Evolutionary conservation across 64 coral and sea anemone species (phyloP), one percentile per base, ranked within the genome.

Genomic region (Acropora tenuis): DNA sequence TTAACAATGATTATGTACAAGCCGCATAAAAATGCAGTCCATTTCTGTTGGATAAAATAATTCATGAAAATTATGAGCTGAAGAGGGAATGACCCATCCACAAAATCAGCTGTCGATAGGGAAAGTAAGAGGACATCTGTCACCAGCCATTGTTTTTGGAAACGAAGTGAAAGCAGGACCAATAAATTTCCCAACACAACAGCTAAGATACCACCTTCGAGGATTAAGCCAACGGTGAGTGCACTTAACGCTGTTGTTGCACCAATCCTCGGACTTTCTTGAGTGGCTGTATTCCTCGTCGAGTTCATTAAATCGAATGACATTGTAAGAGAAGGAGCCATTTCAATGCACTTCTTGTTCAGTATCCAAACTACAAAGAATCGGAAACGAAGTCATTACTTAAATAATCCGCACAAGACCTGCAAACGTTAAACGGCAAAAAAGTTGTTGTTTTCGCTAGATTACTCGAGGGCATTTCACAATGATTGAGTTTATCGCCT

Each of bases 61-160:
- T 93, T 95, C 90, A 93, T 96, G 73, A 99, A 91, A 78, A 93
- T 88, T 43, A 99, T 68, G 43, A 99, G 78, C 60, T 99, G 94
- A 12, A 99, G 88, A 66, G 94, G 91, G 13, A 91, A 72, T 30
- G 84, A 75, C 17, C 87, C 97, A 5, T 93, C 91, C 20, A 94
- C 49, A 87, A 99, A 95, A 84, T 99, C 97, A 12, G 97, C 94
- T 11, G 88, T 12, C 5, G 97, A 93, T 13, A 99, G 74, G 4
- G 97, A 99, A 2, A 95, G 44, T 19, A 99, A 74, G 18, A 99
- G 43, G 3, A 99, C 59, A 75, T 99, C 97, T 1, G 94, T 93
- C 12, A 99, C 87, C 4, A 93, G 84, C 65, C 86, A 78, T 48
- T 88, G 90, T 80, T 94, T 99, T 49, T 88, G 93, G 44, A 88